phyloP scores from a whole-genome alignment of 64 coral and sea anemone species.

The Stichodactyla mertensii region DNA sequence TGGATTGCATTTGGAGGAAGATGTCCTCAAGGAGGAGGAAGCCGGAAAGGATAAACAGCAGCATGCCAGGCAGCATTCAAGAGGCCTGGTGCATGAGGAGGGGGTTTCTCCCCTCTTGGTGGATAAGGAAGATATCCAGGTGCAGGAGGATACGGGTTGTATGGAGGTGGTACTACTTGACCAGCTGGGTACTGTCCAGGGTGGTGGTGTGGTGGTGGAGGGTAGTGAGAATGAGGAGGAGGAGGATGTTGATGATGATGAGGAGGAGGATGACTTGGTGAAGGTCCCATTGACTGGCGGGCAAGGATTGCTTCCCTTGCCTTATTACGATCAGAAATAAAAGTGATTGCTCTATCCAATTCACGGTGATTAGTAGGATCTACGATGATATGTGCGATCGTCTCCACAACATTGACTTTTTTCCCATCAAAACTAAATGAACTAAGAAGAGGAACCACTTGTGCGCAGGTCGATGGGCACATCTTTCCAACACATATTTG shows the following conservation, averaged over 20 bases:
- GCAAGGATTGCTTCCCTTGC: constrained; percentile 34
- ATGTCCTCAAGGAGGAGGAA: neutral
- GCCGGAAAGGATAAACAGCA: neutral
- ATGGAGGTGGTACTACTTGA: constrained; percentile 2
- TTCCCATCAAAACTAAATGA: constrained; percentile 46
- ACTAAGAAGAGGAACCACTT: constrained; percentile 31
- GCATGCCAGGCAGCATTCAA: neutral
- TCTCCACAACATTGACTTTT: constrained; percentile 45
- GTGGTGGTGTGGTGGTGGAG: neutral
- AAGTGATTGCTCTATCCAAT: constrained; percentile 39
- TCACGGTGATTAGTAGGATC: constrained; percentile 35
- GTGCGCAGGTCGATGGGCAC: constrained; percentile 23
- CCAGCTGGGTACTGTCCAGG: constrained; percentile 18
- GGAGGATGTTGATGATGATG: neutral
- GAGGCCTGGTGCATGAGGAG: neutral
- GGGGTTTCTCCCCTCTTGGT: neutral
- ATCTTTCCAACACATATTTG: constrained; percentile 24
- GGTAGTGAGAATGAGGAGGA: neutral
- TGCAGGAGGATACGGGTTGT: constrained; percentile 5
- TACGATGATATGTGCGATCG: constrained; percentile 30
- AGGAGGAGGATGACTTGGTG: neutral
- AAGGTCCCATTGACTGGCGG: constrained; percentile 6
- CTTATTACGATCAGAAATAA: constrained; percentile 15
- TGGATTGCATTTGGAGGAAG: neutral
- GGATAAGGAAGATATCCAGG: constrained; percentile 24